Percentiles rank a stretch among this genome's conserved stretches.
These are phyloP conservation scores for Tenrec ecaudatus DNA, from an alignment of 2,113 vertebrate species.

Conservation along the genomic window DNA sequence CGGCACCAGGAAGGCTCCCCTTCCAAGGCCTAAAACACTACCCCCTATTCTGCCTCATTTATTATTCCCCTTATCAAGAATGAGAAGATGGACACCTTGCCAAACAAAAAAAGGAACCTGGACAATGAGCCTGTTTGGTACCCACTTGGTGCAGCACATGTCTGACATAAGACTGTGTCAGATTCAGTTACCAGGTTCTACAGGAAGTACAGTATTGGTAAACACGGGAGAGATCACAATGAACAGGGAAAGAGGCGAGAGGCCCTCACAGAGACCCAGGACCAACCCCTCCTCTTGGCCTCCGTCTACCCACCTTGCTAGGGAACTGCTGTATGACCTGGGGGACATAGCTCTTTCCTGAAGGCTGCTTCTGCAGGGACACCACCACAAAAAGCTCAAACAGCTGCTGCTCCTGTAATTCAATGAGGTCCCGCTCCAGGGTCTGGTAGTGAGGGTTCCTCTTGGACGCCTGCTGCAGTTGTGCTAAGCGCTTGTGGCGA, in stretches of 20 bases:
- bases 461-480: constrained; percentile 90
- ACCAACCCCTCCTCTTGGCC: background rate
- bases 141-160: background rate
- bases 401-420: constrained; percentile 95
- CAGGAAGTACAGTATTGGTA: background rate
- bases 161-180: background rate
- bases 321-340: constrained; percentile 98
- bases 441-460: constrained; percentile 95
- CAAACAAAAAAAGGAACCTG: background rate
- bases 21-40: background rate
- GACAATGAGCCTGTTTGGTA: background rate
- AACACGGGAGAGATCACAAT: background rate
- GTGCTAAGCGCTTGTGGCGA: constrained; percentile 89
- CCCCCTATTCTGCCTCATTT: background rate
- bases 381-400: constrained; percentile 98
- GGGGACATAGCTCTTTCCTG: constrained; percentile 90
- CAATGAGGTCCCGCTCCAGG: constrained; percentile 95
- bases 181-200: background rate
- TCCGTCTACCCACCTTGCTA: constrained; percentile 89
- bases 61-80: background rate
- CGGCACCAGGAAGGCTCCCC: background rate
- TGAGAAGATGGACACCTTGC: background rate
- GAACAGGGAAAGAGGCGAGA: background rate
- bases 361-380: constrained; percentile 92
- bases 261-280: background rate